Conservation (phyloP, 92 coral and sea anemone species). For the Porites lobata region DNA sequence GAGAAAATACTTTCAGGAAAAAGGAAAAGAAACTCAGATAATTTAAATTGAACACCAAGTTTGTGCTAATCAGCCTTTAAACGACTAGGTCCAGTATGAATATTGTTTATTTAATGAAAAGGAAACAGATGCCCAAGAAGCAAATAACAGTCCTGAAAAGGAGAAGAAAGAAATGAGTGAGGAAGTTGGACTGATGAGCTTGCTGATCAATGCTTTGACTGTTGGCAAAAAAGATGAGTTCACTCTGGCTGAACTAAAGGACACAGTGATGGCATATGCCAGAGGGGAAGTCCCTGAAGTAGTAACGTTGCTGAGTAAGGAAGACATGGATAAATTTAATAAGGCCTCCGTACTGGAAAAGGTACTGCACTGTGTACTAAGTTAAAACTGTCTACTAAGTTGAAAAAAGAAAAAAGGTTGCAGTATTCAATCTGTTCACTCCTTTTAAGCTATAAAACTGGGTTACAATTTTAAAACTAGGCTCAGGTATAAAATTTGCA, state of each 20-base stretch:
- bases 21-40: too few relatives aligned
- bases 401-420: too few relatives aligned
- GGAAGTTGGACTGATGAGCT: slow-evolving; percentile 75
- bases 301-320: slow-evolving; percentile 74
- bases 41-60: too few relatives aligned
- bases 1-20: too few relatives aligned
- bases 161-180: slow-evolving; percentile 34
- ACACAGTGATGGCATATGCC: slow-evolving; percentile 82
- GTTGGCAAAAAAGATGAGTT: slow-evolving; percentile 75
- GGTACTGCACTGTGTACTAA: slow-evolving; percentile 20
- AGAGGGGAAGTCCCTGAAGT: slow-evolving; percentile 83
- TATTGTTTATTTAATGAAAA: slow-evolving; percentile 18
- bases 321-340: slow-evolving; percentile 76
- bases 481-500: too few relatives aligned
- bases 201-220: slow-evolving; percentile 73
- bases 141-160: neutral
- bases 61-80: too few relatives aligned
- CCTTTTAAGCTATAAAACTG: neutral
- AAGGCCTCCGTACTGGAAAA: slow-evolving; percentile 76
- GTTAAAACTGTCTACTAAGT: too few relatives aligned
- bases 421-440: too few relatives aligned
- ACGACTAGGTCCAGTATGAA: neutral
- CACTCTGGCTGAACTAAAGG: slow-evolving; percentile 69
- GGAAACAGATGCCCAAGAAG: slow-evolving; percentile 19
- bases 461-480: too few relatives aligned